Conservation (phyloP, 2,113 vertebrate genomes). For the Gorsachius goisagi region DNA sequence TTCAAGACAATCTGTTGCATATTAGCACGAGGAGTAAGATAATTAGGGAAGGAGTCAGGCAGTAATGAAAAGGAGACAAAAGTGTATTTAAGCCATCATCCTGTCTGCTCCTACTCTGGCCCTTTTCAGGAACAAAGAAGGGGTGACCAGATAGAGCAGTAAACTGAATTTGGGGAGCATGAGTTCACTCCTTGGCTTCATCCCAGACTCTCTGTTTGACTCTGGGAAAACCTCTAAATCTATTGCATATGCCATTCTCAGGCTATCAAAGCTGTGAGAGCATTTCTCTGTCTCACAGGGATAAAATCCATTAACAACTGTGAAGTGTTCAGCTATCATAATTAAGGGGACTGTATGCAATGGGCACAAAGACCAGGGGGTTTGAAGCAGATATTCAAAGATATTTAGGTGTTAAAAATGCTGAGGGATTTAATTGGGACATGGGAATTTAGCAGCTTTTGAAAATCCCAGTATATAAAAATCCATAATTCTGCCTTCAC, state of each 20-base stretch:
- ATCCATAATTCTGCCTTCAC: neutral
- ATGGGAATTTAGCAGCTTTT: neutral
- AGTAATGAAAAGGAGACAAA: neutral
- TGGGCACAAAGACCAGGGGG: neutral
- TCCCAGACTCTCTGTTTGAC: neutral
- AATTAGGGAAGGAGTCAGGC: neutral
- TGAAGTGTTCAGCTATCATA: neutral
- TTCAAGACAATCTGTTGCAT: neutral
- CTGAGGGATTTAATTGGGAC: neutral
- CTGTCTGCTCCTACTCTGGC: neutral
- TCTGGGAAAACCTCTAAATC: neutral
- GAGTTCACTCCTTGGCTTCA: neutral
- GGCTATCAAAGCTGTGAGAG: neutral
- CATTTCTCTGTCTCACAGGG: neutral
- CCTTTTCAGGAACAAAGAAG: neutral
- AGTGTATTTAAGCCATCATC: neutral
- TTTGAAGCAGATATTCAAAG: neutral
- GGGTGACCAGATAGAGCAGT: neutral
- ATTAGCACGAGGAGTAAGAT: neutral
- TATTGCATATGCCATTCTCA: neutral
- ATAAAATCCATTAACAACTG: neutral
- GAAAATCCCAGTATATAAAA: neutral
- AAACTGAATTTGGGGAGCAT: neutral
- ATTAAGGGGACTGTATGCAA: neutral
- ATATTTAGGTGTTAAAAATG: neutral